phyloP scores from a whole-genome alignment of 2,797 vertebrate genomes.

The Tragelaphus eurycerus region DNA sequence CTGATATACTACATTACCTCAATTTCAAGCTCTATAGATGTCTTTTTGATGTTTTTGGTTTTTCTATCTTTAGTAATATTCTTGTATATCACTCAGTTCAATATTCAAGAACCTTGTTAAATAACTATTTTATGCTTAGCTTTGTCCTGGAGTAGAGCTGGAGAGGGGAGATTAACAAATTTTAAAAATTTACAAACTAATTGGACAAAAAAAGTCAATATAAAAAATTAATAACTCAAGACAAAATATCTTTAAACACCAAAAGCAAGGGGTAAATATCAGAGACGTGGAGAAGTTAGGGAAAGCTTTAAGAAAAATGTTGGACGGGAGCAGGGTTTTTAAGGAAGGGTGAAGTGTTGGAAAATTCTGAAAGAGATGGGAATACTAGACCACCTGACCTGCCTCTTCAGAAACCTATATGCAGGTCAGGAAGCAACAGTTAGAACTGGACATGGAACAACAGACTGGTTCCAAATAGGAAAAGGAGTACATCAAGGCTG shows the following conservation, averaged over 20 bases:
- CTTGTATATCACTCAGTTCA: neutral
- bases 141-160: neutral
- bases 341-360: neutral
- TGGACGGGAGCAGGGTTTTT: neutral
- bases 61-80: constrained; percentile 39
- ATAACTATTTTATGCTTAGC: neutral
- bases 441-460: too few species aligned
- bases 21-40: neutral
- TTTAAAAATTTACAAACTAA: neutral
- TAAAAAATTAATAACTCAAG: neutral
- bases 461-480: too few species aligned
- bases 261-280: neutral
- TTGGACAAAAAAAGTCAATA: neutral
- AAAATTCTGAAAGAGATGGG: too few species aligned
- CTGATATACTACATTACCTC: neutral
- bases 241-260: constrained; percentile 3
- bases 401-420: too few species aligned
- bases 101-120: constrained; percentile 16
- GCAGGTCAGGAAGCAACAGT: too few species aligned
- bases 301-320: neutral
- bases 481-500: too few species aligned
- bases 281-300: neutral
- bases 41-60: neutral
- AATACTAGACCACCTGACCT: too few species aligned
- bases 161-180: neutral